Evolutionary conservation across 2,888 invertebrate species (phyloP), one percentile per base, ranked within the genome.

Genomic region (Erebia epiphron): DNA sequence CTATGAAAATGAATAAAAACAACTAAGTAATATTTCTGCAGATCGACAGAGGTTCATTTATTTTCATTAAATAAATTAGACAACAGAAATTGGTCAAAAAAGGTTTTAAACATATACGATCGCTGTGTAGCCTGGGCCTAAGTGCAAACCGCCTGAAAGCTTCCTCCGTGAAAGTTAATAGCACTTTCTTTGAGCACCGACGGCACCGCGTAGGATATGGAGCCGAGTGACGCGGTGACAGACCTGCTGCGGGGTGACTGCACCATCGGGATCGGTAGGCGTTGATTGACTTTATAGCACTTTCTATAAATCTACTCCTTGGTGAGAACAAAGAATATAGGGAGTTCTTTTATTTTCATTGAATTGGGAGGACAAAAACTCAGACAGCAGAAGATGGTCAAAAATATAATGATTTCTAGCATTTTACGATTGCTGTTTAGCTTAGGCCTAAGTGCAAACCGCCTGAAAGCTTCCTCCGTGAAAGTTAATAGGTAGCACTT

Each of bases 161-260:
- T 82, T 83, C 82, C 80, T 79, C 75, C 77, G 82, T 78, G 85
- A 86, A 86, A 85, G 84, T 80, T 75, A 71, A 76, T 73, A 72
- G 69, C 77, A 78, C 81, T 84, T 82, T 83, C 82, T 80, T 81
- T 78, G 81, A 77, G 77, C 76, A 76, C 67, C 72, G 67, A 50
- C 67, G 50, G 67, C 67, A 67, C 67, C 52, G 60, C 61, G 67
- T 67, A 67, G 67, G 67, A 67, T 61, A 61, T 50, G 60, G 60
- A 61, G 41, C 11, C 35, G 67, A 52, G 60, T 61, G 67, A 67
- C 67, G 26, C 18, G 18, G 66, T 41, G 50, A 67, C 67, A 67
- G 60, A 67, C 41, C 67, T 35, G 60, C 67, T 60, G 60, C 52
- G 60, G 67, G 50, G n/a, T 11, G 49, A 18, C 52, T 52, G 5